These are phyloP conservation scores for Malurus splendens DNA, from an alignment of 2,797 vertebrate genomes.

Conservation along the genomic window DNA sequence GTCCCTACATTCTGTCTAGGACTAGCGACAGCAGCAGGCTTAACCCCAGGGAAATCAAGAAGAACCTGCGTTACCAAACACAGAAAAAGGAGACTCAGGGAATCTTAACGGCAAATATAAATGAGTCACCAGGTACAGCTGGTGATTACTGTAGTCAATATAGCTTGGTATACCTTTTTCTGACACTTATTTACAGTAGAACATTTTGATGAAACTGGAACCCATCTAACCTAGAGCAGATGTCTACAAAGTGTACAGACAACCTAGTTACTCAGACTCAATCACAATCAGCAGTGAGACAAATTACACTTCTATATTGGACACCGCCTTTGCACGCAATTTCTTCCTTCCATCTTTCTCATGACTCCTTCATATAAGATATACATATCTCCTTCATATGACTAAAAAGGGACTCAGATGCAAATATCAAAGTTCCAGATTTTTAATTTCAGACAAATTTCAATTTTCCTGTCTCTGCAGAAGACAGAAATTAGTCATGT, in stretches of 20 bases:
- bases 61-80: not conserved
- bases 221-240: not conserved
- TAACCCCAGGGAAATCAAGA: not conserved
- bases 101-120: not conserved
- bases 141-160: not conserved
- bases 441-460: not conserved
- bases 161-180: not conserved
- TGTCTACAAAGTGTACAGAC: not conserved
- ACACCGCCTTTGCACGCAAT: fast-evolving
- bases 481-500: not conserved
- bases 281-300: not conserved
- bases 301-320: not conserved
- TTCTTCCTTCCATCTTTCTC: not conserved
- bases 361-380: not conserved
- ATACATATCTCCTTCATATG: not conserved
- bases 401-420: not conserved
- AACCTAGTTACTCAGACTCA: not conserved
- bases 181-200: not conserved
- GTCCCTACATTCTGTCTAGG: not conserved
- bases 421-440: not conserved
- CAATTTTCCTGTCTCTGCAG: not conserved
- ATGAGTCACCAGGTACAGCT: fast-evolving
- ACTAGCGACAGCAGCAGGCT: not conserved
- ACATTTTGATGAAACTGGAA: not conserved
- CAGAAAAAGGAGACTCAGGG: not conserved